Evolutionary conservation across 2,797 vertebrate genomes (phyloP), one percentile per base, ranked within the genome.

Genomic region (Oceanodroma leucorhoa): DNA sequence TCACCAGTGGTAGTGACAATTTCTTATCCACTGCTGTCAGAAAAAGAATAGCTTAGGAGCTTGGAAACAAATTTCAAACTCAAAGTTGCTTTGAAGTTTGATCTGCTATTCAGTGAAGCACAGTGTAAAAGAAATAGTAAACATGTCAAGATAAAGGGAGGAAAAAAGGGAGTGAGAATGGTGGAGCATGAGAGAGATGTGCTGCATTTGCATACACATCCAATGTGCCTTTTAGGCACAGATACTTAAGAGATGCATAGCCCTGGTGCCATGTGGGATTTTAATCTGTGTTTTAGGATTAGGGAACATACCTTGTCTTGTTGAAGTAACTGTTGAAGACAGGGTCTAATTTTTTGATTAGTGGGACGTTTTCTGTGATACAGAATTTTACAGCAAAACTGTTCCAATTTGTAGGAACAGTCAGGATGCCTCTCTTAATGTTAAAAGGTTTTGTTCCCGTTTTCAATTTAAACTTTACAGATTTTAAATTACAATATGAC

Each of bases 1-100:
- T 95, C 94, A 93, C 87, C 81, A 83, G n/a, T 16, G 40, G 89
- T 90, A 94, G 93, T 91, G 89, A 95, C 95, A 96, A 93, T 89
- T 95, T 93, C 93, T 93, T 95, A 97, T 94, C 93, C 92, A 76
- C 75, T 50, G 58, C 89, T 94, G 92, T 96, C 95, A 94, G 89
- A 81, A 91, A 89, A 92, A 93, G 82, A 96, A 96, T 93, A 75
- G 92, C 61, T 91, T 61, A 60, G 89, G 87, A 95, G 93, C 93
- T 84, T 69, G 48, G 89, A 96, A 96, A 96, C 93, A 95, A 97
- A 97, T 95, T 89, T 94, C 87, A 83, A 65, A 91, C 89, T 83
- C 92, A 93, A 94, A 95, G 89, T 95, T 95, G 84, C 95, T 96
- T 96, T 96, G 96, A 96, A 96, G 96, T 96, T 96, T 93, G 93